Evolutionary conservation across 2,113 vertebrate genomes (phyloP).

Genomic region (Cromileptes altivelis): DNA sequence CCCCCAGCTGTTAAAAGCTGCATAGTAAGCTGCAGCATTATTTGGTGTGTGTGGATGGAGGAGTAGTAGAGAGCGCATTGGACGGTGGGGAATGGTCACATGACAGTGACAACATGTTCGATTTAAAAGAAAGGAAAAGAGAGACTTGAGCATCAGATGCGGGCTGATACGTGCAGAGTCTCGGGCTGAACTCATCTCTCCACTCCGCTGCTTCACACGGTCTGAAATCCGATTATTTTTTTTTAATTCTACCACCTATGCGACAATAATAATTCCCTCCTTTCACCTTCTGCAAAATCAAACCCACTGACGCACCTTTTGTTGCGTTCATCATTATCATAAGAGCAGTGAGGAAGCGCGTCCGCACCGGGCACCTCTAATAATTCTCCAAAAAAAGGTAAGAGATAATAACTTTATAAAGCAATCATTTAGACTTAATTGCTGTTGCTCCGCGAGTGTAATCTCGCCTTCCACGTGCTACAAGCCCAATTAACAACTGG

Average conservation of each 20-base stretch:
- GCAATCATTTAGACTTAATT: background rate
- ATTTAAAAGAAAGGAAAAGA: slow-evolving; percentile 62
- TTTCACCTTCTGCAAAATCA: slow-evolving; percentile 3
- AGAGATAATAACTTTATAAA: slow-evolving; percentile 56
- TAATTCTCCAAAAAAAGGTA: slow-evolving; percentile 48
- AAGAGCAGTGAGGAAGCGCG: slow-evolving; percentile 14
- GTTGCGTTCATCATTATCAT: background rate
- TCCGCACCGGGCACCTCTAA: background rate
- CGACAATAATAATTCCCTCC: background rate
- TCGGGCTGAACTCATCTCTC: slow-evolving; percentile 11
- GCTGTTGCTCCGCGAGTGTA: background rate
- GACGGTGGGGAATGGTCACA: slow-evolving; percentile 58
- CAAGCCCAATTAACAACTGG: background rate
- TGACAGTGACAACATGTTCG: slow-evolving; percentile 69
- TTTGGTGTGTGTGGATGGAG: slow-evolving; percentile 25
- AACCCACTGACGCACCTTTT: slow-evolving; percentile 14
- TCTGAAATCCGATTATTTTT: background rate
- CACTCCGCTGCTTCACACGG: slow-evolving; percentile 8
- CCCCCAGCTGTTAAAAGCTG: slow-evolving; percentile 9
- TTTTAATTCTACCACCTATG: background rate
- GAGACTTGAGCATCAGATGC: slow-evolving; percentile 55
- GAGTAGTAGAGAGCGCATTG: slow-evolving; percentile 57
- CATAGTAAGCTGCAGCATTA: slow-evolving; percentile 37
- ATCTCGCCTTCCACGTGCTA: background rate
- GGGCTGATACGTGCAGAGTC: slow-evolving; percentile 9